phyloP scores from a whole-genome alignment of 2,888 invertebrate species.

The Eubasilissa splendida region DNA sequence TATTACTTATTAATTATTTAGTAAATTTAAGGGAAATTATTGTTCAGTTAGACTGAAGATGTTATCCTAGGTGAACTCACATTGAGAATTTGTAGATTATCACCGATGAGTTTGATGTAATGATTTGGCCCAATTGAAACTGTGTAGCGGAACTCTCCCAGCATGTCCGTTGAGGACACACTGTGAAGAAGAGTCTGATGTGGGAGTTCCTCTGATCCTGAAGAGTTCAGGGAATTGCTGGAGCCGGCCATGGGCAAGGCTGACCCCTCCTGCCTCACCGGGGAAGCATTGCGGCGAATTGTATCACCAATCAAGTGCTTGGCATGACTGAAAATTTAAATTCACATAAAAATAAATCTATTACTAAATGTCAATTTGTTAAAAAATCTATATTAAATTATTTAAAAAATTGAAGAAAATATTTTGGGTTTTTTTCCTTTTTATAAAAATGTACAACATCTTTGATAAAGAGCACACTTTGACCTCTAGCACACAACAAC shows the following conservation, averaged over 20 bases:
- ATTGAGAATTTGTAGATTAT: slow-evolving; percentile 87
- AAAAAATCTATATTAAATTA: no score
- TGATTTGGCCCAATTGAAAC: slow-evolving; percentile 87
- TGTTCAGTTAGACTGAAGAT: background rate
- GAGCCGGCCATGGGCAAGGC: slow-evolving; percentile 78
- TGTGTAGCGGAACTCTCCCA: slow-evolving; percentile 92
- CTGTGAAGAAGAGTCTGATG: slow-evolving; percentile 81
- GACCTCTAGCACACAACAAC: no score
- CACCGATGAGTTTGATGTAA: slow-evolving; percentile 88
- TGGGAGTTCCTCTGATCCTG: slow-evolving; percentile 77
- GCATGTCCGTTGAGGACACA: slow-evolving; percentile 87
- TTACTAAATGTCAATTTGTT: no score
- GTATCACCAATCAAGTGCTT: slow-evolving; percentile 96
- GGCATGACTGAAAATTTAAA: slow-evolving; percentile 78
- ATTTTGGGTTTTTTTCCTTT: no score
- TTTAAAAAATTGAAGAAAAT: no score
- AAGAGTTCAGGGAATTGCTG: slow-evolving; percentile 85
- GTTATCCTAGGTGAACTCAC: slow-evolving; percentile 70
- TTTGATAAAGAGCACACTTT: no score
- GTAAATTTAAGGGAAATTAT: background rate
- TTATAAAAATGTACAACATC: no score
- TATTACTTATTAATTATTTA: background rate
- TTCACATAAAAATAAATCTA: background rate
- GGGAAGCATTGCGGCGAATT: slow-evolving; percentile 94
- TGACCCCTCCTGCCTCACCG: slow-evolving; percentile 80